phyloP scores from a whole-genome alignment of 2,113 vertebrate species.

The Donacobius atricapilla region DNA sequence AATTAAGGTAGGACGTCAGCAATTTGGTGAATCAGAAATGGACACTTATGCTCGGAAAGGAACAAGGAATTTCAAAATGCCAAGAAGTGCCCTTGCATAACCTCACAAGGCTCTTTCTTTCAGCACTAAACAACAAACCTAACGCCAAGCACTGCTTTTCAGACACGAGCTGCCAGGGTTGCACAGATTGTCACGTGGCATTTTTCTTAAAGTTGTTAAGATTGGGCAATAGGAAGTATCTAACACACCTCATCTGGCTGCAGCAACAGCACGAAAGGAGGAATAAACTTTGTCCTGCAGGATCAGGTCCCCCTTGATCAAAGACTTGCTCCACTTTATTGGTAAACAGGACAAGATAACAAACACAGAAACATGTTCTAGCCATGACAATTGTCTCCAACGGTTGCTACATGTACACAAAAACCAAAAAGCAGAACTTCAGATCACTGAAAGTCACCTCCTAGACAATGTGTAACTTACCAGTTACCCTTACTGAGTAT shows the following conservation, averaged over 20 bases:
- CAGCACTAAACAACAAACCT: background rate
- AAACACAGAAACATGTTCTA: fast-evolving
- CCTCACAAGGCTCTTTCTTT: background rate
- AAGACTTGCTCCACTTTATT: background rate
- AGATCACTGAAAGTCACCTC: background rate
- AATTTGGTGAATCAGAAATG: background rate
- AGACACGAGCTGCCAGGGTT: fast-evolving
- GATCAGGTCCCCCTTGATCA: background rate
- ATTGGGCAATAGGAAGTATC: background rate
- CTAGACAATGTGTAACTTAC: background rate
- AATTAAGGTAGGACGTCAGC: background rate
- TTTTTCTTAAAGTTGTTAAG: background rate
- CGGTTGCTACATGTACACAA: fast-evolving
- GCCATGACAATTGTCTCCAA: background rate
- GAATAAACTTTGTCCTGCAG: background rate
- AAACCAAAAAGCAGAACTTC: background rate
- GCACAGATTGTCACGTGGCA: fast-evolving
- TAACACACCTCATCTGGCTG: fast-evolving
- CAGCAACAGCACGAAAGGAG: fast-evolving
- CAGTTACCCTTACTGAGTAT: background rate
- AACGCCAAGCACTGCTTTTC: background rate
- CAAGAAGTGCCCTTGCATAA: background rate
- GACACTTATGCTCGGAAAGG: background rate
- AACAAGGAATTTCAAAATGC: background rate
- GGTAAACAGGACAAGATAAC: background rate